Evolutionary conservation across 2,113 vertebrate species (phyloP), one percentile per base, ranked within the genome.

Genomic region (Junco hyemalis): DNA sequence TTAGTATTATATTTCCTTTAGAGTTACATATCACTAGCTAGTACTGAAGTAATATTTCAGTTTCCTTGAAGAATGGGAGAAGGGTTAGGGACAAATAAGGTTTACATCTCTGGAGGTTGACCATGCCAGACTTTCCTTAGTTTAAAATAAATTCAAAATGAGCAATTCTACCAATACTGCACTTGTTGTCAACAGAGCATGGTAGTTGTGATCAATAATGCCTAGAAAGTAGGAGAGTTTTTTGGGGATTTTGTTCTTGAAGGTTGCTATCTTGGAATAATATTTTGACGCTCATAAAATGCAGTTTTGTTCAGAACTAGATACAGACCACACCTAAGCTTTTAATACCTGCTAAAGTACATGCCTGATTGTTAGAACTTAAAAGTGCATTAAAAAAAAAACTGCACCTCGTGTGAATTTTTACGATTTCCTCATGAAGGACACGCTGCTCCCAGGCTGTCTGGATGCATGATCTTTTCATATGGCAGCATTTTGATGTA

Each of bases 11-110:
- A 40, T 71, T 61, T 87, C 22, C 20, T 81, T 63, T 40, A 81
- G 19, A 29, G 12, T 44, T 61, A 48, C 0, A 0, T 35, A 22
- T 47, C 54, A 54, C 3, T 24, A 38, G 6, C 19, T 29, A 14
- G 14, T 69, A 45, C 5, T 50, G 12, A 3, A 15, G 5, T 66
- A 72, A 33, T 45, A 76, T 38, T 69, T 36, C 21, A 28, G 8
- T 57, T 44, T 69, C 20, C 18, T 63, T 38, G 21, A 84, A 77
- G 53, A 84, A 56, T 3, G 4, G 20, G 29, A 45, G 26, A 56
- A 73, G 8, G 8, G 6, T 35, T 4, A 2, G 26, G 60, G 35
- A 77, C 14, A 81, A 92, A 68, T 8, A 86, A 35, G 6, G 8
- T 36, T 81, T 61, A 7, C 7, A 12, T 24, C 11, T 38, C 26